phyloP scores from a whole-genome alignment of 1,140 invertebrate genomes.

The Pygmarrhopalites habei region DNA sequence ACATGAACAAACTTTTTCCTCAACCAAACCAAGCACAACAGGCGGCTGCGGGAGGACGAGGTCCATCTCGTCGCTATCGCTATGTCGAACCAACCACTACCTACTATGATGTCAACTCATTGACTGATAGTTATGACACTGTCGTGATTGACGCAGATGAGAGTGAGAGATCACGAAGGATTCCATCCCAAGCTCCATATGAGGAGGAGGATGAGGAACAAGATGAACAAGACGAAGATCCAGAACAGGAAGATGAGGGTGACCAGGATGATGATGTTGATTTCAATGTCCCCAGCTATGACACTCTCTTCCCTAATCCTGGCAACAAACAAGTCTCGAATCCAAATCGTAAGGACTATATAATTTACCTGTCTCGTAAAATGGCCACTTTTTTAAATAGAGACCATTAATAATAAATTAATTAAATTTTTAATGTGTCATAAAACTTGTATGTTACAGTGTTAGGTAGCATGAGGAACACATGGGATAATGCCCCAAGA shows the following conservation, averaged over 20 bases:
- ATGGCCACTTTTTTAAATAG: no score
- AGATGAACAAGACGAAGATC: conserved; percentile 14
- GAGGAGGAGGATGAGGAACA: not conserved
- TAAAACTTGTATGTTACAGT: not conserved
- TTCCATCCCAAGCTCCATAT: not conserved
- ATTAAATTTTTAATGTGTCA: not conserved
- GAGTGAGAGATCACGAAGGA: not conserved
- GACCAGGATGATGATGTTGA: conserved; percentile 2
- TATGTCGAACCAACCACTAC: not conserved
- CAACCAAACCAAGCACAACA: not conserved
- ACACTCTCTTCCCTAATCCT: conserved; percentile 2
- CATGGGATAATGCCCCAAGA: not conserved
- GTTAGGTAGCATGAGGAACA: not conserved
- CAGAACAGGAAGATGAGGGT: not conserved
- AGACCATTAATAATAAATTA: no score
- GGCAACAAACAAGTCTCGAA: not conserved
- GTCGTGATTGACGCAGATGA: not conserved
- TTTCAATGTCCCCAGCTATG: conserved; percentile 1
- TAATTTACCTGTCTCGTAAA: no score
- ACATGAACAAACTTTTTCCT: conserved; percentile 10
- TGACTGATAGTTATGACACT: not conserved
- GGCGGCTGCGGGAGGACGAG: not conserved
- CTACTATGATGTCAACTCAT: not conserved
- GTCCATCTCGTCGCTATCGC: not conserved
- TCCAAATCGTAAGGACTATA: not conserved